Percentiles rank a stretch among this genome's conserved stretches.
phyloP scores from a whole-genome alignment of 92 coral and sea anemone species.

The Parazoanthus atlanticus region DNA sequence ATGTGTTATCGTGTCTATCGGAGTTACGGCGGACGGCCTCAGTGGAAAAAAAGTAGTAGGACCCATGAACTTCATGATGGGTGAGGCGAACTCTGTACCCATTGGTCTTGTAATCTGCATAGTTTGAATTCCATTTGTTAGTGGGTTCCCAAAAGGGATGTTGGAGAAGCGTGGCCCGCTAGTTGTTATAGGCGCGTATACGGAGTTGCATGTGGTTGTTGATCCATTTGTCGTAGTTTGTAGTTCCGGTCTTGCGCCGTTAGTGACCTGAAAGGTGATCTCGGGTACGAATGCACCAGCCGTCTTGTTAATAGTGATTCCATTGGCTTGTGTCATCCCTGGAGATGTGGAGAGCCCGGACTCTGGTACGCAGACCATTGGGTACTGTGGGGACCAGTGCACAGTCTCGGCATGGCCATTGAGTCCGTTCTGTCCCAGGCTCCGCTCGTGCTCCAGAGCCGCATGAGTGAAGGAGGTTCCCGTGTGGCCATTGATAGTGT shows the following conservation, averaged over 20 bases:
- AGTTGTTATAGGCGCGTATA: slow-evolving; percentile 90
- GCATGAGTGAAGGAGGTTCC: slow-evolving; percentile 73
- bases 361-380: slow-evolving; percentile 95
- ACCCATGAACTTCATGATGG: slow-evolving; percentile 94
- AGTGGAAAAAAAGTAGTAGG: slow-evolving; percentile 97
- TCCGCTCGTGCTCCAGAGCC: slow-evolving; percentile 73
- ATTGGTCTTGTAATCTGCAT: slow-evolving; percentile 96
- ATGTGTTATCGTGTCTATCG: slow-evolving; percentile 81
- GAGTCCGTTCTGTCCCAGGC: slow-evolving; percentile 64
- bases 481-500: slow-evolving; percentile 82
- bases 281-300: slow-evolving; percentile 77
- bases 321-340: slow-evolving; percentile 79
- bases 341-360: slow-evolving; percentile 74
- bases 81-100: slow-evolving; percentile 89
- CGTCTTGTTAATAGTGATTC: slow-evolving; percentile 60
- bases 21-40: slow-evolving; percentile 81
- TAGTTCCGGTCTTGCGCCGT: slow-evolving; percentile 84
- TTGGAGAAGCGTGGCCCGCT: slow-evolving; percentile 84
- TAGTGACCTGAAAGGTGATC: slow-evolving; percentile 90
- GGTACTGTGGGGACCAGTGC: slow-evolving; percentile 96
- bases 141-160: slow-evolving; percentile 80
- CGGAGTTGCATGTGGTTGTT: slow-evolving; percentile 86
- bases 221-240: slow-evolving; percentile 65
- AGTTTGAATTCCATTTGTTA: slow-evolving; percentile 88
- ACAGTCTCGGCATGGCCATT: slow-evolving; percentile 82